phyloP scores from a whole-genome alignment of 2,113 vertebrate species.

The Nesogale talazaci region DNA sequence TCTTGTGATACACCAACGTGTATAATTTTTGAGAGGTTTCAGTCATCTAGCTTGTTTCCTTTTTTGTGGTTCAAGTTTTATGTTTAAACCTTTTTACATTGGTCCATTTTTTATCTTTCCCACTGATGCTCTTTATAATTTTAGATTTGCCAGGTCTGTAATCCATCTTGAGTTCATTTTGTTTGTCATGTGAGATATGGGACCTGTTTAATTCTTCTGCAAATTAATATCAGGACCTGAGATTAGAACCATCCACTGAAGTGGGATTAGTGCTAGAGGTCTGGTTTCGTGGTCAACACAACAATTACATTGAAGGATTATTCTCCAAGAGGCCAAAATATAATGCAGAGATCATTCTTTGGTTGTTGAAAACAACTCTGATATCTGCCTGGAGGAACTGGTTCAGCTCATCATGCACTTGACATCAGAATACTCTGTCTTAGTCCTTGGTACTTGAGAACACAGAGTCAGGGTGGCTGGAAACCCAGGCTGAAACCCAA shows the following conservation, averaged over 20 bases:
- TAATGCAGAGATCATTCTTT: neutral
- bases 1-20: too few relatives aligned
- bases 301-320: neutral
- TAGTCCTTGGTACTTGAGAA: neutral
- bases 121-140: too few relatives aligned
- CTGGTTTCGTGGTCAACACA: neutral
- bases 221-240: neutral
- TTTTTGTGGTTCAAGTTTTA: too few relatives aligned
- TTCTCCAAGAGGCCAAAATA: neutral
- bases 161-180: too few relatives aligned
- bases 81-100: too few relatives aligned
- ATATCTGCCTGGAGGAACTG: neutral
- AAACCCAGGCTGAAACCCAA: neutral
- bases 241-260: neutral
- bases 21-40: too few relatives aligned
- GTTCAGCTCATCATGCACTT: neutral
- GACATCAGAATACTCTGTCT: neutral
- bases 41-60: too few relatives aligned
- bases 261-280: neutral
- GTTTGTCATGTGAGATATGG: too few relatives aligned
- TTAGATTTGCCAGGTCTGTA: too few relatives aligned
- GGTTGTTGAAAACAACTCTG: neutral
- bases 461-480: neutral
- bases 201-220: too few relatives aligned
- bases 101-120: too few relatives aligned